Evolutionary conservation across 2,797 vertebrate species (phyloP).

Genomic region (Centropyge bicolor): DNA sequence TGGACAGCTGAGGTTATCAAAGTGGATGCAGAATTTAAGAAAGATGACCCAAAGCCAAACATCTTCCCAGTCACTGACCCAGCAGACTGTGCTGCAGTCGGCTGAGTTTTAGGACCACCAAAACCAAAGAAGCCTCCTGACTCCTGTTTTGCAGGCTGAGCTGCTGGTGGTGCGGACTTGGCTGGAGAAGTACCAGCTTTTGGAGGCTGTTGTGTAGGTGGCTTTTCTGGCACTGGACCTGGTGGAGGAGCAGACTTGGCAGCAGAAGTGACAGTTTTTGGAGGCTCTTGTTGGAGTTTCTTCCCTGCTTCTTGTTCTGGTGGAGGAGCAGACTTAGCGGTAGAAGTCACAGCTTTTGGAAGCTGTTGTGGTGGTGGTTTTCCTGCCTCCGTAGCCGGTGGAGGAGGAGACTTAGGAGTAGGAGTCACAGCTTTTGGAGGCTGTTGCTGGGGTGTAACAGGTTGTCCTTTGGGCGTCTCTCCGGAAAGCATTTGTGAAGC

Average conservation of each 20-base stretch:
- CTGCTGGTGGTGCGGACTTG: constrained; percentile 76
- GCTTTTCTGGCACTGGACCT: constrained; percentile 12
- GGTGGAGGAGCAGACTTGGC: constrained; percentile 3
- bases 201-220: constrained; percentile 45
- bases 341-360: constrained; percentile 32
- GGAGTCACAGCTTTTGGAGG: constrained; percentile 47
- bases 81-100: constrained; percentile 87
- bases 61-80: constrained; percentile 93
- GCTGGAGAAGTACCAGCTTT: constrained; percentile 61
- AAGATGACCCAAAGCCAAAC: constrained; percentile 95
- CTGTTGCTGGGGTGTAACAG: constrained; percentile 60
- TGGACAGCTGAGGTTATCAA: constrained; percentile 93
- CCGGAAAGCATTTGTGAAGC: constrained; percentile 54
- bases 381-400: constrained; percentile 8
- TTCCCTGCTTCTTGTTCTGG: constrained; percentile 22
- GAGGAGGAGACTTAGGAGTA: constrained; percentile 16
- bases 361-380: constrained; percentile 66
- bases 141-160: constrained; percentile 83
- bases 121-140: constrained; percentile 78
- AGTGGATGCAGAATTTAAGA: constrained; percentile 94
- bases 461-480: constrained; percentile 38
- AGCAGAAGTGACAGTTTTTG: constrained; percentile 20
- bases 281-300: constrained; percentile 57
- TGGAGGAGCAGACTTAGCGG: constrained; percentile 3
- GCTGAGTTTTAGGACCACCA: constrained; percentile 79